These are phyloP conservation scores for Yponomeuta cagnagella DNA, from an alignment of 2,888 invertebrate genomes.

Conservation along the genomic window DNA sequence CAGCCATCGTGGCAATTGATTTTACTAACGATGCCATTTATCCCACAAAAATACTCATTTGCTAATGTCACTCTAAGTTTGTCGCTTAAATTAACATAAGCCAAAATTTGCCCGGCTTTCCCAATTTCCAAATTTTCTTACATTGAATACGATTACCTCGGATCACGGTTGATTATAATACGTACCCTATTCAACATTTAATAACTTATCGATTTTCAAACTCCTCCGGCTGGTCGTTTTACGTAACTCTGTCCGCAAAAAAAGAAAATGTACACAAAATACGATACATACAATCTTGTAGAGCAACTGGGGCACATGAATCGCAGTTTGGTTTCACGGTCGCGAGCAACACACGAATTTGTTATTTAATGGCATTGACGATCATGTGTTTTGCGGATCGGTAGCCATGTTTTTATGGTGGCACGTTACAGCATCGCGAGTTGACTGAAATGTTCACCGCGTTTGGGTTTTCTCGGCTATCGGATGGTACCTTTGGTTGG, in stretches of 20 bases:
- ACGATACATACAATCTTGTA: conserved; percentile 16
- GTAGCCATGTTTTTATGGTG: conserved; percentile 47
- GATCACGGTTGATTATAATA: not conserved
- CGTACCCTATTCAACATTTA: conserved; percentile 22
- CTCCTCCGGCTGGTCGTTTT: conserved; percentile 39
- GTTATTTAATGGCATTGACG: conserved; percentile 27
- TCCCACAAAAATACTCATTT: not conserved
- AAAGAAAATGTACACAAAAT: conserved; percentile 27
- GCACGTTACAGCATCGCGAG: conserved; percentile 37
- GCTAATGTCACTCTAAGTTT: not conserved
- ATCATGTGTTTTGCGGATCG: conserved; percentile 55
- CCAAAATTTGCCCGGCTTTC: not conserved
- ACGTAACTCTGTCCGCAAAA: conserved; percentile 47
- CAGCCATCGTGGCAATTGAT: not conserved
- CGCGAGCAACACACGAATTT: conserved; percentile 37
- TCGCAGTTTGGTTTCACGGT: conserved; percentile 20
- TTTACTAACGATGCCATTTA: not conserved
- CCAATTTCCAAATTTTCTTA: not conserved
- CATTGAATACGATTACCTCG: not conserved
- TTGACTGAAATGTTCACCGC: conserved; percentile 12
- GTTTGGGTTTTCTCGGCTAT: not conserved
- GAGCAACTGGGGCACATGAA: conserved; percentile 21
- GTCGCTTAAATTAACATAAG: not conserved
- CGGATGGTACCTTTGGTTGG: conserved; percentile 15
- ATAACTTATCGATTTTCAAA: conserved; percentile 57